Percentiles rank a stretch among this genome's conserved stretches.
Conservation (phyloP, 37 sponge, comb jelly and placozoan genomes). For the Bolinopsis microptera region DNA sequence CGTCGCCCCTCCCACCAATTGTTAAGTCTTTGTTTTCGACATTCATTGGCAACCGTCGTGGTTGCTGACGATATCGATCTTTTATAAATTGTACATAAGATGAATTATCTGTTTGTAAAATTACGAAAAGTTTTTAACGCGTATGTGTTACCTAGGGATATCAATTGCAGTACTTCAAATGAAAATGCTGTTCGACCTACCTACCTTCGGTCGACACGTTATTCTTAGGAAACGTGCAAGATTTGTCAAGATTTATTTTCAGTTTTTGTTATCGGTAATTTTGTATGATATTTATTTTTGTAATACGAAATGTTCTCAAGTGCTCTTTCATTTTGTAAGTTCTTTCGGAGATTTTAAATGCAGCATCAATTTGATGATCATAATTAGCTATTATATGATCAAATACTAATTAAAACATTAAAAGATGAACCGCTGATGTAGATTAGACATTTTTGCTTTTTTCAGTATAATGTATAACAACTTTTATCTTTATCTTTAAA, state of each 20-base stretch:
- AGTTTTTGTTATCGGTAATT: neutral
- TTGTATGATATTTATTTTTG: neutral
- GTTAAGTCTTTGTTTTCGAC: too few relatives aligned
- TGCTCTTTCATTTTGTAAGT: too few relatives aligned
- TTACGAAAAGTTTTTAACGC: neutral
- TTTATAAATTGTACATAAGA: neutral
- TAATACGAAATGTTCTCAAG: neutral
- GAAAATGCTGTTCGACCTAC: neutral
- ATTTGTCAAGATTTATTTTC: neutral
- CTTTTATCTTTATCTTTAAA: too few relatives aligned
- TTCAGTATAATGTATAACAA: too few relatives aligned
- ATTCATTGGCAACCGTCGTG: neutral
- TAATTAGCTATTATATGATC: too few relatives aligned
- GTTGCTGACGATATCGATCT: neutral
- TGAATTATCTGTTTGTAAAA: neutral
- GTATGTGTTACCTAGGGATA: neutral
- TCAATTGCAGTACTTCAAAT: neutral
- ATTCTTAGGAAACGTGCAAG: neutral
- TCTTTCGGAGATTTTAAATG: too few relatives aligned
- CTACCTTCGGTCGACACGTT: neutral
- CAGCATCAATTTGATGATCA: too few relatives aligned
- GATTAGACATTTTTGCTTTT: too few relatives aligned
- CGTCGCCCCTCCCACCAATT: too few relatives aligned
- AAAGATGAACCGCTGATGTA: too few relatives aligned
- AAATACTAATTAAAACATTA: too few relatives aligned